A percentile compares a stretch with the other conserved stretches of the same genome.
These are phyloP conservation scores for Actinostola sp. DNA, from an alignment of 92 coral and sea anemone genomes.

Conservation along the genomic window DNA sequence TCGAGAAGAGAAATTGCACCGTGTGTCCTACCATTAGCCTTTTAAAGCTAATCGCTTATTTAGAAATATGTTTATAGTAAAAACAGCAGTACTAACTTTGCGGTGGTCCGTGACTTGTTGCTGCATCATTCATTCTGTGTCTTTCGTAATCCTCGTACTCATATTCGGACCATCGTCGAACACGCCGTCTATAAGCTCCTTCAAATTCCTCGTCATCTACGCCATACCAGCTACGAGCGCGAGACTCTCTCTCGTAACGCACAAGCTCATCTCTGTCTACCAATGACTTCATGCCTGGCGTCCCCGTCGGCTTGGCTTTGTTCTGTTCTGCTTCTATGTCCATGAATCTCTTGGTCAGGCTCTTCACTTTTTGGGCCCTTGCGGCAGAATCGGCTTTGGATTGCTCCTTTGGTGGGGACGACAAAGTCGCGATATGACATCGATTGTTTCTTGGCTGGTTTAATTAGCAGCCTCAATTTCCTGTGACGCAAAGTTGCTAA, in stretches of 20 bases:
- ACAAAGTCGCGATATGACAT: constrained; percentile 38
- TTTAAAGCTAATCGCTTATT: no score
- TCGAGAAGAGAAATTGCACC: no score
- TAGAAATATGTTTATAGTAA: no score
- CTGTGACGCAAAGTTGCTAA: constrained; percentile 26
- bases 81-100: constrained; percentile 2
- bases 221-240: constrained; percentile 54
- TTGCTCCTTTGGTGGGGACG: constrained; percentile 30
- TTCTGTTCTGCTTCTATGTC: constrained; percentile 53
- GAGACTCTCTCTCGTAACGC: constrained; percentile 52
- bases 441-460: constrained; percentile 12
- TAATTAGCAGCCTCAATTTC: constrained; percentile 5
- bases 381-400: not conserved
- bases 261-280: constrained; percentile 81
- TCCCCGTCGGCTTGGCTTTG: constrained; percentile 56
- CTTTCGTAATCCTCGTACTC: constrained; percentile 38
- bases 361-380: constrained; percentile 49
- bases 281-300: constrained; percentile 69
- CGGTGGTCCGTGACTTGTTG: not conserved
- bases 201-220: constrained; percentile 50
- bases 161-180: constrained; percentile 46
- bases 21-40: no score
- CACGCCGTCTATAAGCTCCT: constrained; percentile 30
- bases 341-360: constrained; percentile 65
- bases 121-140: constrained; percentile 12